phyloP scores from a whole-genome alignment of 2,797 vertebrate genomes.

The Hemitrygon akajei region DNA sequence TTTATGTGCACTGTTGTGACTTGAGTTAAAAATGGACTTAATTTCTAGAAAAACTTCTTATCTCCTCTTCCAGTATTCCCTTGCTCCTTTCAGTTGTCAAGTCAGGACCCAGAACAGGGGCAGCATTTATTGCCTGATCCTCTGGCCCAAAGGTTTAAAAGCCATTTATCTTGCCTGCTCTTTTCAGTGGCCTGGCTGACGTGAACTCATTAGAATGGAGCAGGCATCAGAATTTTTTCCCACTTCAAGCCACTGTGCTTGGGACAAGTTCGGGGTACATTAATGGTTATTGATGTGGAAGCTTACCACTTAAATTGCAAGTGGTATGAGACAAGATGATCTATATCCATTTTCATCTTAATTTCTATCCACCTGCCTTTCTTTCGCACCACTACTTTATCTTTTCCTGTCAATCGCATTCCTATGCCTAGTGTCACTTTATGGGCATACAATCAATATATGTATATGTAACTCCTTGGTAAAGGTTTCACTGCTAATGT shows the following conservation, averaged over 20 bases:
- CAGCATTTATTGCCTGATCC: not conserved
- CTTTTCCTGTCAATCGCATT: no score
- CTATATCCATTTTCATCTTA: not conserved
- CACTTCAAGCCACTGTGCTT: not conserved
- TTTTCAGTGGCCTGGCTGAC: not conserved
- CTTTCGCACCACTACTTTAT: not conserved
- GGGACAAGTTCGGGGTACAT: not conserved
- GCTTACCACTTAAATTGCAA: not conserved
- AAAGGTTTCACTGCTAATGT: no score
- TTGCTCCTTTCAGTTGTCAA: not conserved
- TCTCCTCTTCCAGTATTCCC: not conserved
- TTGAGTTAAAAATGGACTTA: not conserved
- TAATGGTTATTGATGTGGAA: not conserved
- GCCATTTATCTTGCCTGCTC: not conserved
- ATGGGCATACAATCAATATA: no score
- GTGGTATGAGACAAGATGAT: not conserved
- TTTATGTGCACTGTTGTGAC: not conserved
- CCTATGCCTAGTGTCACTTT: no score
- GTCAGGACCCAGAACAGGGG: not conserved
- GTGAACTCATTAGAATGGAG: not conserved
- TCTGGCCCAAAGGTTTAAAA: not conserved
- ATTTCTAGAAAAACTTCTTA: not conserved
- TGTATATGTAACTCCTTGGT: no score
- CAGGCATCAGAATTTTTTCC: not conserved
- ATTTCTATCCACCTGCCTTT: not conserved